These are phyloP conservation scores for Caenorhabditis japonica DNA, from an alignment of 2,888 invertebrate species.

Conservation along the genomic window DNA sequence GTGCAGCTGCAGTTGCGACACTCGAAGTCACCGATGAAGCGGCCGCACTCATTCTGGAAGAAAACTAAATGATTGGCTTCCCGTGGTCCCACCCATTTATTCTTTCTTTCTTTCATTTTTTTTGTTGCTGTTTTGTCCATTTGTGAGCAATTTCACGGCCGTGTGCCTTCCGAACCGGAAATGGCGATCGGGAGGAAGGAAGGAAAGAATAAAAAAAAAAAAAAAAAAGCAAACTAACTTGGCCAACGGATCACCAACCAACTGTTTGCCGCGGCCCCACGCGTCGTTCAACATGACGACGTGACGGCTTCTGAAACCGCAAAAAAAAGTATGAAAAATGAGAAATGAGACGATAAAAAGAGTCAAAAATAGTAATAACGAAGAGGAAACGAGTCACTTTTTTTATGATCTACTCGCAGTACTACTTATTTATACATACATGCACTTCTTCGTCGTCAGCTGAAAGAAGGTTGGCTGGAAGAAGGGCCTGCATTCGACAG, in stretches of 20 bases:
- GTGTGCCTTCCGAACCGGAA: constrained; percentile 37
- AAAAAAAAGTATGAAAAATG: neutral
- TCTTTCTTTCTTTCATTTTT: no score
- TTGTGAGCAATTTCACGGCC: constrained; percentile 40
- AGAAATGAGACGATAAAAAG: constrained; percentile 1
- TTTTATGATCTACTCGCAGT: constrained; percentile 43
- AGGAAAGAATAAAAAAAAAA: no score
- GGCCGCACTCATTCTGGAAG: constrained; percentile 52
- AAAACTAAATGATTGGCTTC: constrained; percentile 1
- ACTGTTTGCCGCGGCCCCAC: constrained; percentile 69
- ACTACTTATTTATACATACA: constrained; percentile 53
- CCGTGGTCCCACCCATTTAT: no score
- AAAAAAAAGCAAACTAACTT: constrained; percentile 55
- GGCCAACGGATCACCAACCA: constrained; percentile 68
- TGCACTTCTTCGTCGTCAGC: constrained; percentile 34
- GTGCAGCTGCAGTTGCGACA: constrained; percentile 13
- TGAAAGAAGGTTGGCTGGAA: neutral
- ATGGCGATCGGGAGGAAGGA: constrained; percentile 9
- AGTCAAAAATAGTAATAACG: constrained; percentile 28
- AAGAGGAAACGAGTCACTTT: constrained; percentile 41
- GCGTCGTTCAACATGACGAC: constrained; percentile 58
- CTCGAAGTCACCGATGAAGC: constrained; percentile 27
- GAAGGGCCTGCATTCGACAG: no score
- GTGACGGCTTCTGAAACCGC: constrained; percentile 18
- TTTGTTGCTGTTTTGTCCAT: no score